Percentiles rank a stretch among this genome's conserved stretches.
These are phyloP conservation scores for Pseudococcus viburni DNA, from an alignment of 2,888 invertebrate genomes.

Conservation along the genomic window DNA sequence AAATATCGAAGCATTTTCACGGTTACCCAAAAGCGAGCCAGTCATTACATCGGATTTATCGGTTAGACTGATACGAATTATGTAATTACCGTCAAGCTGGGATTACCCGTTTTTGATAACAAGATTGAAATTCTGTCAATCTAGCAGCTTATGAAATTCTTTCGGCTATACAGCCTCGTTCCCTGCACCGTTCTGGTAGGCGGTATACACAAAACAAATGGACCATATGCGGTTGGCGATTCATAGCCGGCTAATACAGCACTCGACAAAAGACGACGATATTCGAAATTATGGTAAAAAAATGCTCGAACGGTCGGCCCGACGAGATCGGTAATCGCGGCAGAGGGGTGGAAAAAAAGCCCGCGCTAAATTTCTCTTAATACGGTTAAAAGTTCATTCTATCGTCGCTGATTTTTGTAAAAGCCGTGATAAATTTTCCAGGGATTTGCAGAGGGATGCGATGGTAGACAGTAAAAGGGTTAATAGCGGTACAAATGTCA, in stretches of 20 bases:
- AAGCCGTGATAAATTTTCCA: constrained; percentile 63
- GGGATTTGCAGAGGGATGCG: constrained; percentile 59
- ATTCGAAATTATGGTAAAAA: constrained; percentile 10
- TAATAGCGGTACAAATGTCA: constrained; percentile 66
- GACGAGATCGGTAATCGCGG: not conserved
- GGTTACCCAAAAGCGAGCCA: not conserved
- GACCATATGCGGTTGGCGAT: not conserved
- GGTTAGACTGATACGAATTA: not conserved
- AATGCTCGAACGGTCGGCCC: not conserved
- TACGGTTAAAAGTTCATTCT: constrained; percentile 59
- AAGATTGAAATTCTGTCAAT: constrained; percentile 42
- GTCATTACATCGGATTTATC: constrained; percentile 1
- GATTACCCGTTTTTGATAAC: not conserved
- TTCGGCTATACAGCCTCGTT: not conserved
- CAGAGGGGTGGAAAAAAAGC: not conserved
- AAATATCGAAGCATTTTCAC: not conserved
- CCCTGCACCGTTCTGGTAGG: not conserved
- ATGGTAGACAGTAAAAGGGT: constrained; percentile 64
- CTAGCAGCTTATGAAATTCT: not conserved
- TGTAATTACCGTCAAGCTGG: not conserved
- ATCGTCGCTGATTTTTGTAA: constrained; percentile 61
- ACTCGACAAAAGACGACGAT: constrained; percentile 23
- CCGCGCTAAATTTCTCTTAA: constrained; percentile 51
- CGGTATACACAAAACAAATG: not conserved
- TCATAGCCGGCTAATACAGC: not conserved